Conservation (phyloP, 2,113 vertebrate genomes). For the Addax nasomaculatus region DNA sequence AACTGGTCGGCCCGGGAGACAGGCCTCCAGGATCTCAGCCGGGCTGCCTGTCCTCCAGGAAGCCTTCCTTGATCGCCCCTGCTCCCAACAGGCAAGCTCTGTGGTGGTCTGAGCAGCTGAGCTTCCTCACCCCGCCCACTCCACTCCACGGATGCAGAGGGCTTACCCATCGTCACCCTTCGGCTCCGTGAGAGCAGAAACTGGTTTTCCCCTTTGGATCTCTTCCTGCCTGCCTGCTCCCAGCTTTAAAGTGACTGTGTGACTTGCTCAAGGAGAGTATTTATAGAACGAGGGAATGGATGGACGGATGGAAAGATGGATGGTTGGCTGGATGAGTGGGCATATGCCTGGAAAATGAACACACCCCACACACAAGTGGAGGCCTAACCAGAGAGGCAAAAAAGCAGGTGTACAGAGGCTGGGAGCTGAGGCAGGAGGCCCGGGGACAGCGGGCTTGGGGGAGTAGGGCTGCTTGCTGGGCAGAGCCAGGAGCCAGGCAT, state of each 20-base stretch:
- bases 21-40: background rate
- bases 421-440: background rate
- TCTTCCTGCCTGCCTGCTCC: background rate
- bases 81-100: rapidly evolving
- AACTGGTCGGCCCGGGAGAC: rapidly evolving
- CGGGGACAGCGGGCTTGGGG: background rate
- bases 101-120: background rate
- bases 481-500: conserved; percentile 40
- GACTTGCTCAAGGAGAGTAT: background rate
- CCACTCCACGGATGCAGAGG: rapidly evolving
- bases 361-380: background rate
- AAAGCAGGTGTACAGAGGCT: background rate
- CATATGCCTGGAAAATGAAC: rapidly evolving
- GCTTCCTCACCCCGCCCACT: rapidly evolving
- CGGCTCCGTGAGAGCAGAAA: background rate
- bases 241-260: background rate
- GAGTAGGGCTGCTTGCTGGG: background rate
- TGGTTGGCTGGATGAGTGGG: background rate
- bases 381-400: rapidly evolving
- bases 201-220: background rate
- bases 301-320: rapidly evolving
- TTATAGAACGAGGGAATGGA: background rate
- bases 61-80: background rate
- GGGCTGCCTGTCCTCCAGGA: background rate
- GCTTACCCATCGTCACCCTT: background rate